phyloP scores from a whole-genome alignment of 2,113 vertebrate species.

The Arizona elegans region DNA sequence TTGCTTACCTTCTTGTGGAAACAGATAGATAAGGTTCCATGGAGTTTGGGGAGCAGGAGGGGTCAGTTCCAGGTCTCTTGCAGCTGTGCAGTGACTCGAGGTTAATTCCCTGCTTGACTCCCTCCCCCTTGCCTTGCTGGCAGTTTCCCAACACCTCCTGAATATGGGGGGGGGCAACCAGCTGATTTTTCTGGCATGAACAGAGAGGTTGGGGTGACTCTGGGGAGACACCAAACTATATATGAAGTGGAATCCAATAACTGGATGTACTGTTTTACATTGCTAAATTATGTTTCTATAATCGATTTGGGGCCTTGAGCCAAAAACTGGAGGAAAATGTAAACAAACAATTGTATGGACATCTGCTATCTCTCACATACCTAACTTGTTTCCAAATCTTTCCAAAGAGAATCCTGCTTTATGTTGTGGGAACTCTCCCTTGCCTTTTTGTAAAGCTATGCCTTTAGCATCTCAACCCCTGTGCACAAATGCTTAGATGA shows the following conservation, averaged over 20 bases:
- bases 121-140: neutral
- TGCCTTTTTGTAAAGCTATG: neutral
- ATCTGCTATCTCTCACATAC: neutral
- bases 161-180: neutral
- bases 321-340: neutral
- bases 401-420: neutral
- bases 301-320: neutral
- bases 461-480: neutral
- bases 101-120: neutral
- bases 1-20: neutral
- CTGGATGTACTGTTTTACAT: neutral
- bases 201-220: neutral
- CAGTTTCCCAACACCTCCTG: neutral
- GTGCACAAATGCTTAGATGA: neutral
- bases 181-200: neutral
- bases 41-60: neutral
- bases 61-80: neutral
- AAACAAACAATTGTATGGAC: neutral
- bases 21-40: neutral
- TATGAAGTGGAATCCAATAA: neutral
- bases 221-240: neutral
- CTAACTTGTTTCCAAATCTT: neutral
- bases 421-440: neutral
- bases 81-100: neutral
- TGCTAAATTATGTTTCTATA: neutral